Conservation (phyloP, 2,888 invertebrate genomes). For the Brenthis daphne region DNA sequence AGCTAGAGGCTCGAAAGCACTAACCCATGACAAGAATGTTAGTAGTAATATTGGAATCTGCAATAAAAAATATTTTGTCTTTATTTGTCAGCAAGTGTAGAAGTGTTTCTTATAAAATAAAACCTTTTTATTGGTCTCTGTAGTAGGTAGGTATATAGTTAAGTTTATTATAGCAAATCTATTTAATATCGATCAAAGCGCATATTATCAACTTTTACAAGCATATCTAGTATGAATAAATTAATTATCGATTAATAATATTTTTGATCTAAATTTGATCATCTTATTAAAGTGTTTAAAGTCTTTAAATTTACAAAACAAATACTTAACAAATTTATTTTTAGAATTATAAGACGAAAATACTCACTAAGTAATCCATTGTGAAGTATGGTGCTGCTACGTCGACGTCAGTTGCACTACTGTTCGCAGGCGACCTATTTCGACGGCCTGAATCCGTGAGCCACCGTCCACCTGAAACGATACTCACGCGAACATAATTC, state of each 20-base stretch:
- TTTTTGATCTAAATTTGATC: not conserved
- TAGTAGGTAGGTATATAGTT: not conserved
- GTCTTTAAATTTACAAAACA: not conserved
- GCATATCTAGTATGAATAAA: too few relatives aligned
- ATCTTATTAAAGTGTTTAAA: not conserved
- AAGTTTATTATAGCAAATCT: too few relatives aligned
- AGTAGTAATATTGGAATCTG: slow-evolving; percentile 55
- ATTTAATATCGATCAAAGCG: too few relatives aligned
- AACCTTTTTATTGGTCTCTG: not conserved
- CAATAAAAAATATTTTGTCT: slow-evolving; percentile 34
- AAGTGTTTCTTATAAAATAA: not conserved
- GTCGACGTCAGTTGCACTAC: slow-evolving; percentile 20
- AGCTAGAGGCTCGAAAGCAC: slow-evolving; percentile 46
- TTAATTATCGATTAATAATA: too few relatives aligned
- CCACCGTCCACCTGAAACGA: slow-evolving; percentile 16
- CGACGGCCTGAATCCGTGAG: slow-evolving; percentile 16
- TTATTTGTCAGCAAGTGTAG: not conserved
- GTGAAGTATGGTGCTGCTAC: slow-evolving; percentile 23
- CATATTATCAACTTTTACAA: too few relatives aligned
- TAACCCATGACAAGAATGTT: slow-evolving; percentile 43
- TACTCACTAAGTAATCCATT: slow-evolving; percentile 39
- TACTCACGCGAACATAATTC: slow-evolving; percentile 21
- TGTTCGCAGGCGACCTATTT: slow-evolving; percentile 29
- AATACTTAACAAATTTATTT: not conserved
- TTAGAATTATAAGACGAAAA: not conserved